Evolutionary conservation across 2,888 invertebrate species (phyloP), one percentile per base, ranked within the genome.

Genomic region (Acronicta aceris): DNA sequence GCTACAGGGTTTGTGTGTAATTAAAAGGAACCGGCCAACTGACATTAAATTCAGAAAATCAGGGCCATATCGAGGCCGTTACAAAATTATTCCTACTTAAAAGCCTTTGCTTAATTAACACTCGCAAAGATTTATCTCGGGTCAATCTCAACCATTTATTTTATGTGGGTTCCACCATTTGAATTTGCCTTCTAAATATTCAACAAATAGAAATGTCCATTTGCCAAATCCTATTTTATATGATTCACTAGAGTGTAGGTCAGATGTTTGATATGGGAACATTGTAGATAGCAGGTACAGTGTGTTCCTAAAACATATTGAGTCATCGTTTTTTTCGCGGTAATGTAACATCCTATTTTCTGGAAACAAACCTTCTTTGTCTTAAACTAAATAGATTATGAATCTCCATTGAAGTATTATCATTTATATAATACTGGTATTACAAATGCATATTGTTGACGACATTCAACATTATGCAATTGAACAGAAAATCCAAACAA

Each of bases 111-210:
- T 72, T 78, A 75, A 78, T 82, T 82, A 82, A 76, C 82, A 79
- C 79, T 69, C 64, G 21, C 60, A 61, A 75, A 69, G 69, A 74
- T 75, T 79, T 82, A 82, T 82, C 78, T 71, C 53, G 70, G 78
- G 71, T 68, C 79, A 66, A 81, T 82, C 78, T 82, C 51, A 33
- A 50, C 64, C 76, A 67, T 75, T 72, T 70, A 81, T 80, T 77
- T 77, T 59, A 65, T 73, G 71, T 72, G 71, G 76, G 65, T 62
- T 71, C 50, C 52, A 56, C 62, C 68, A 76, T 74, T 71, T 75
- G 51, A 51, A 69, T 65, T n/a, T 60, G 50, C 69, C 59, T 65
- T 57, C 59, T 67, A 66, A 78, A 67, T 67, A 70, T 75, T 70
- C 63, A 71, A 60, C 75, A 74, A 78, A 69, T 74, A 78, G 61